Conservation (phyloP, 2,888 invertebrate species). For the Acleris literana region DNA sequence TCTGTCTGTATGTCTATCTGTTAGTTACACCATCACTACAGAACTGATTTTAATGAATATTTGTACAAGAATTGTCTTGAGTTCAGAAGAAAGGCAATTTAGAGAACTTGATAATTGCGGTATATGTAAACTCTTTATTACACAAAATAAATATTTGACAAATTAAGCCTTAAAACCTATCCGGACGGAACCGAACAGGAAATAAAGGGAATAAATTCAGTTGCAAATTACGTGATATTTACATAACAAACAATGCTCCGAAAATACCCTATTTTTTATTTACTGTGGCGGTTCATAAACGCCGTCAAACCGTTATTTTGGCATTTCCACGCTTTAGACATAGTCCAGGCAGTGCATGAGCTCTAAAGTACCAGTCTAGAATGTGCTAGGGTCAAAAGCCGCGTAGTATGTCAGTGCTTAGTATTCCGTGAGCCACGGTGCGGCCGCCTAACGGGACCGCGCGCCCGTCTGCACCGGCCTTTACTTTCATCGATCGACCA, state of each 20-base stretch:
- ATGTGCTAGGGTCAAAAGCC: slow-evolving; percentile 83
- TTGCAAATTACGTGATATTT: too few relatives aligned
- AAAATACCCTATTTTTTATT: neutral
- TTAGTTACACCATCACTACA: too few relatives aligned
- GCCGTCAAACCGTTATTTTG: slow-evolving; percentile 4
- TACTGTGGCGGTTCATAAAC: neutral
- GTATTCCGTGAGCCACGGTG: slow-evolving; percentile 77
- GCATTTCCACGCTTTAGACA: slow-evolving; percentile 14
- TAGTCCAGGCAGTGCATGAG: slow-evolving; percentile 57
- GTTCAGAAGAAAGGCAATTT: too few relatives aligned
- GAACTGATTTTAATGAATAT: too few relatives aligned
- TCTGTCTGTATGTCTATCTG: too few relatives aligned
- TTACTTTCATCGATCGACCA: slow-evolving; percentile 82
- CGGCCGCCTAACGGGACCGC: slow-evolving; percentile 78
- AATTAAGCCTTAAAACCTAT: too few relatives aligned
- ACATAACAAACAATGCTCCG: neutral
- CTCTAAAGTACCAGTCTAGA: slow-evolving; percentile 79
- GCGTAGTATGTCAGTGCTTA: slow-evolving; percentile 83
- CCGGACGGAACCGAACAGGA: too few relatives aligned
- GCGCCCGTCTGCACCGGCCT: slow-evolving; percentile 75
- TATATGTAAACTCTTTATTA: too few relatives aligned
- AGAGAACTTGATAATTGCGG: too few relatives aligned
- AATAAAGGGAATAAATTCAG: too few relatives aligned
- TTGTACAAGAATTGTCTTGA: too few relatives aligned
- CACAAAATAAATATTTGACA: too few relatives aligned